Conservation (phyloP, 1,140 invertebrate genomes). For the Prorops nasuta region DNA sequence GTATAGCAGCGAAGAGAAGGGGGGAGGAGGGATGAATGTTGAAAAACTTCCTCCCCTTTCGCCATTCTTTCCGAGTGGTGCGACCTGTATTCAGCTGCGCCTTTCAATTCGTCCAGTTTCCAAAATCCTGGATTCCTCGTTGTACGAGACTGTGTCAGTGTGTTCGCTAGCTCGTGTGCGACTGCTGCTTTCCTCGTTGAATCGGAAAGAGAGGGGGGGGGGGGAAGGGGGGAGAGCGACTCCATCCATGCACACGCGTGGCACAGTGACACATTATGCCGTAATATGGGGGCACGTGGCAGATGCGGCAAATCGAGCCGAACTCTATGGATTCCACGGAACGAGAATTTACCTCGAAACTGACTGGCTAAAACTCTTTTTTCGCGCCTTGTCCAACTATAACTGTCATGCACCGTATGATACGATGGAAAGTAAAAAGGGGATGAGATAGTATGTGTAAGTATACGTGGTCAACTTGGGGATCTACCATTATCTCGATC, state of each 20-base stretch:
- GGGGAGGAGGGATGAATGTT: slow-evolving; percentile 10
- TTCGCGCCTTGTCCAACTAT: too few species aligned
- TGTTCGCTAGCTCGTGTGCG: slow-evolving; percentile 14
- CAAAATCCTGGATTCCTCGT: slow-evolving; percentile 48
- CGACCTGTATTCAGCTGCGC: slow-evolving; percentile 48
- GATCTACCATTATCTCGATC: too few species aligned
- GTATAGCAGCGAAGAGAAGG: slow-evolving; percentile 5
- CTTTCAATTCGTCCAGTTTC: slow-evolving; percentile 41
- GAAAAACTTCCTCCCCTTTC: slow-evolving; percentile 28
- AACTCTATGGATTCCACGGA: slow-evolving; percentile 17
- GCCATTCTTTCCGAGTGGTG: too few species aligned
- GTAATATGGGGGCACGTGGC: slow-evolving; percentile 52
- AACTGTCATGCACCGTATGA: too few species aligned
- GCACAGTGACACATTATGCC: slow-evolving; percentile 54
- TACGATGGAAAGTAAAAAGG: too few species aligned
- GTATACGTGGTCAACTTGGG: too few species aligned
- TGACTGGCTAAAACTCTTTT: too few species aligned
- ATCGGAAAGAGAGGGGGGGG: slow-evolving; percentile 24
- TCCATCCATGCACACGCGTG: slow-evolving; percentile 23
- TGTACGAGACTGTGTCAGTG: slow-evolving; percentile 18
- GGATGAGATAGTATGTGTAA: too few species aligned
- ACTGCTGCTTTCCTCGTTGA: slow-evolving; percentile 21
- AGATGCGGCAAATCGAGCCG: slow-evolving; percentile 44
- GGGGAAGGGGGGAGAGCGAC: slow-evolving; percentile 10
- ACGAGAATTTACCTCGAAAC: slow-evolving; percentile 5